Percentiles rank a stretch among this genome's conserved stretches.
Evolutionary conservation across 2,113 vertebrate genomes (phyloP).

Genomic region (Sminthopsis crassicaudata): DNA sequence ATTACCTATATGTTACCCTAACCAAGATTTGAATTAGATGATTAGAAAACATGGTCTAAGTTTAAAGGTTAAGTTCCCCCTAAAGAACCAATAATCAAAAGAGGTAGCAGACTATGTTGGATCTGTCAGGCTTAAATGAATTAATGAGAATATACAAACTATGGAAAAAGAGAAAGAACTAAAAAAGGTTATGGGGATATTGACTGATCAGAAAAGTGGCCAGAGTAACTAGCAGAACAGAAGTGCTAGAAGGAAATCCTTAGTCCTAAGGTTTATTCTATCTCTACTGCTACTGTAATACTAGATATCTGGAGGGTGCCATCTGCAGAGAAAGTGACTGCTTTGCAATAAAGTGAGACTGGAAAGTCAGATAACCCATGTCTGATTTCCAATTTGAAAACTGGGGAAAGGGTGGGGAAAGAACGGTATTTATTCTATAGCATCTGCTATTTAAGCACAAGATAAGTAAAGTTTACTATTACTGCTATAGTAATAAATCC

Average conservation of each 20-base stretch:
- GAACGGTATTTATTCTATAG: not conserved
- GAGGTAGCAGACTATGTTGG: slow-evolving; percentile 1
- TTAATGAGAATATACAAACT: not conserved
- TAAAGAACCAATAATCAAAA: slow-evolving; percentile 23
- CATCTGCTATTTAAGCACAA: not conserved
- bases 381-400: not conserved
- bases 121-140: slow-evolving; percentile 12
- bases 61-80: slow-evolving; percentile 34
- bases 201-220: not conserved
- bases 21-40: slow-evolving; percentile 14
- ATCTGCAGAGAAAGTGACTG: not conserved
- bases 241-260: not conserved
- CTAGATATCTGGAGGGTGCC: not conserved
- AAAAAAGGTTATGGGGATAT: not conserved
- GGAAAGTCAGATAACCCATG: not conserved
- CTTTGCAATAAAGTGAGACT: slow-evolving; percentile 10
- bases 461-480: slow-evolving; percentile 10
- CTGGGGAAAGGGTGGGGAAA: not conserved
- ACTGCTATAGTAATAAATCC: slow-evolving; percentile 31
- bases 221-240: not conserved
- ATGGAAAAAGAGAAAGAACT: slow-evolving; percentile 31
- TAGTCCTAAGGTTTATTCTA: not conserved
- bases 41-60: slow-evolving; percentile 20
- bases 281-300: not conserved
- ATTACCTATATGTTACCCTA: slow-evolving; percentile 6